A percentile compares a stretch with the other conserved stretches of the same genome.
phyloP scores from a whole-genome alignment of 2,797 vertebrate species.

The Nyctibius grandis region DNA sequence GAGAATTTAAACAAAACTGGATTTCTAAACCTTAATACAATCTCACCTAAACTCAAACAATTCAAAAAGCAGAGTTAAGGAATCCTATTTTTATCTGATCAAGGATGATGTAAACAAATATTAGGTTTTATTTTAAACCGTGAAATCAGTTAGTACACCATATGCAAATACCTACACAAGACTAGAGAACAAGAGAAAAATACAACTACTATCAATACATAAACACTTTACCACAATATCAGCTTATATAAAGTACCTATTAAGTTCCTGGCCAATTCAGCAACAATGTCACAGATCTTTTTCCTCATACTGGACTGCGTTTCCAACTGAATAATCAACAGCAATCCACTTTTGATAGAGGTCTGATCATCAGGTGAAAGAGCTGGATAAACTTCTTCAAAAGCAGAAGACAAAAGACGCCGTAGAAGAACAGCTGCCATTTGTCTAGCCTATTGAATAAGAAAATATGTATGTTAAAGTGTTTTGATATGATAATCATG shows the following conservation, averaged over 20 bases:
- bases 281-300: constrained; percentile 95
- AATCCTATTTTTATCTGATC: neutral
- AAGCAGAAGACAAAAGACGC: constrained; percentile 92
- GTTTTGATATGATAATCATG: neutral
- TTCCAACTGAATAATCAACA: constrained; percentile 91
- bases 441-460: constrained; percentile 85
- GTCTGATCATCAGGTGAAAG: constrained; percentile 89
- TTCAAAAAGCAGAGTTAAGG: neutral
- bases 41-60: neutral
- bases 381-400: constrained; percentile 93
- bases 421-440: constrained; percentile 96
- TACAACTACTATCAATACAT: neutral
- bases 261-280: constrained; percentile 93
- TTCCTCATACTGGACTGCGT: constrained; percentile 89
- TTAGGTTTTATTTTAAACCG: neutral
- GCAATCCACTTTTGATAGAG: constrained; percentile 90
- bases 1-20: neutral
- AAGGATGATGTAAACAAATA: neutral
- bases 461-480: neutral
- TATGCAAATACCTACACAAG: rapidly evolving
- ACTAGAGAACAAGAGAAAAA: neutral
- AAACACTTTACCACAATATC: neutral
- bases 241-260: constrained; percentile 77
- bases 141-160: neutral
- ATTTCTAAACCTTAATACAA: neutral